phyloP scores from a whole-genome alignment of 2,113 vertebrate genomes.

The Cisticola juncidis region DNA sequence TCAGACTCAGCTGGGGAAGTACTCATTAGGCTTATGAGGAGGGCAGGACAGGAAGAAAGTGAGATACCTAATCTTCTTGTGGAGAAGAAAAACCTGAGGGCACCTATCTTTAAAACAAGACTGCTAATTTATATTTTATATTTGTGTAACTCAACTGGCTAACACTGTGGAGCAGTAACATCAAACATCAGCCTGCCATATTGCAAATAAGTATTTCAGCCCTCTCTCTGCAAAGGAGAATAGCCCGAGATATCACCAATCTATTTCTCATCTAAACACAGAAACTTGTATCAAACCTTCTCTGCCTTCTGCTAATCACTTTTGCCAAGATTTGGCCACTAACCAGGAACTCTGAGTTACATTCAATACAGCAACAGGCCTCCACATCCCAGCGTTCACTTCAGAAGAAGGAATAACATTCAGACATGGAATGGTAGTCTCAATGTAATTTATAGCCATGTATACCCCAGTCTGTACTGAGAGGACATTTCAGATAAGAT shows the following conservation, averaged over 20 bases:
- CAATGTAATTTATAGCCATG: neutral
- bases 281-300: neutral
- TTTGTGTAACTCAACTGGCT: neutral
- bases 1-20: neutral
- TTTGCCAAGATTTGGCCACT: neutral
- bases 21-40: neutral
- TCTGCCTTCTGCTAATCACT: neutral
- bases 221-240: neutral
- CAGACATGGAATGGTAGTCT: neutral
- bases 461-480: neutral
- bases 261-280: neutral
- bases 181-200: neutral
- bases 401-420: neutral
- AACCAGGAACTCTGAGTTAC: neutral
- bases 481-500: neutral
- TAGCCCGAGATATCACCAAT: neutral
- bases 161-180: neutral
- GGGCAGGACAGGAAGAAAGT: rapidly evolving
- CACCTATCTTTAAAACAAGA: neutral
- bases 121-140: neutral
- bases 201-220: neutral
- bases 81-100: neutral
- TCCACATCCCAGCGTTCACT: neutral
- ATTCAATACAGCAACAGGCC: neutral
- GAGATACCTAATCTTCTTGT: neutral